phyloP scores from a whole-genome alignment of 1,140 invertebrate genomes.

The Carcinoscorpius rotundicauda region DNA sequence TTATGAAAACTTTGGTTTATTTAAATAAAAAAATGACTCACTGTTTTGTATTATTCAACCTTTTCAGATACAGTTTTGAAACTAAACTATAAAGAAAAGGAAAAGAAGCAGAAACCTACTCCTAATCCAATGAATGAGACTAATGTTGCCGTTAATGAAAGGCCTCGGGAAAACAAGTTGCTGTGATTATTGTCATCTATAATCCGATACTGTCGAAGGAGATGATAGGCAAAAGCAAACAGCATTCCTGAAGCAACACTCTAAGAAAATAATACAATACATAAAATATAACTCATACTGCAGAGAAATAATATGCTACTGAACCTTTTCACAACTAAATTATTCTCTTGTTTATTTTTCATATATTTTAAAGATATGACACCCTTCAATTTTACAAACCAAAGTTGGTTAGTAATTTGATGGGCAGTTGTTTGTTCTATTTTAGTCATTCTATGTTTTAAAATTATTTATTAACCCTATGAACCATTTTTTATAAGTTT shows the following conservation, averaged over 20 bases:
- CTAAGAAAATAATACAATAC: constrained; percentile 28
- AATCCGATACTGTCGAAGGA: constrained; percentile 60
- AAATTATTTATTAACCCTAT: no score
- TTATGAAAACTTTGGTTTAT: no score
- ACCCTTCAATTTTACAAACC: neutral
- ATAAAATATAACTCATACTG: neutral
- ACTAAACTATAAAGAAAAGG: constrained; percentile 2
- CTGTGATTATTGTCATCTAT: constrained; percentile 74
- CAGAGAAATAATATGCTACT: no score
- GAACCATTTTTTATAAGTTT: no score
- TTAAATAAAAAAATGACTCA: no score
- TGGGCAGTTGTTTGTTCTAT: no score
- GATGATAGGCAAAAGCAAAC: constrained; percentile 65
- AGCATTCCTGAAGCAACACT: constrained; percentile 75
- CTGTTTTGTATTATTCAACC: no score
- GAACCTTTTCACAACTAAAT: no score
- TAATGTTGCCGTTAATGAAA: constrained; percentile 49
- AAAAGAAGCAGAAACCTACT: constrained; percentile 27
- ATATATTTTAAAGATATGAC: constrained; percentile 4
- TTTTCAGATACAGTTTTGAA: constrained; percentile 2
- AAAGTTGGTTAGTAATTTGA: no score
- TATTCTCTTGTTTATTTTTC: neutral
- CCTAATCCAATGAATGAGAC: constrained; percentile 56
- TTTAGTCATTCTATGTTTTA: no score
- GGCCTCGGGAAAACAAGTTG: constrained; percentile 52